phyloP scores from a whole-genome alignment of 2,888 invertebrate genomes.

The Mongoloraphidia duomilia region DNA sequence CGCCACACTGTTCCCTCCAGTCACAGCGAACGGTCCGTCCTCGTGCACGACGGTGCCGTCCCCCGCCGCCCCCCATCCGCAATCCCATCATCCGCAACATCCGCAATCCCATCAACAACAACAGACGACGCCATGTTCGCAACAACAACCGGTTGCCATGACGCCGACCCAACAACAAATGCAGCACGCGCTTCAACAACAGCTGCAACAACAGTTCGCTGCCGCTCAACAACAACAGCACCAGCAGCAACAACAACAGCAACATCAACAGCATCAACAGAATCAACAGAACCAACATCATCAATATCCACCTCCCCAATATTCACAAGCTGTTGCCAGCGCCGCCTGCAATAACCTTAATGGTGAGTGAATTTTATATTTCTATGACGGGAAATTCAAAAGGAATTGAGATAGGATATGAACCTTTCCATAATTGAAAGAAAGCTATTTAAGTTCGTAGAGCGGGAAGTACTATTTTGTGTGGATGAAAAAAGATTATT shows the following conservation, averaged over 20 bases:
- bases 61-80: constrained; percentile 22
- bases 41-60: constrained; percentile 23
- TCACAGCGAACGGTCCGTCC: constrained; percentile 27
- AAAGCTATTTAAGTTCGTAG: too few species aligned
- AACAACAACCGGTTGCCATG: constrained; percentile 10
- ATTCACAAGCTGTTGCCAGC: too few species aligned
- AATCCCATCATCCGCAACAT: constrained; percentile 23
- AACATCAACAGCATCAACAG: neutral
- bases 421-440: too few species aligned
- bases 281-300: neutral
- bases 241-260: constrained; percentile 31
- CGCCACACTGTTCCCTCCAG: constrained; percentile 14
- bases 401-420: too few species aligned
- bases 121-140: constrained; percentile 2
- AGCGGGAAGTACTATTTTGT: too few species aligned
- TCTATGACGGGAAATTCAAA: too few species aligned
- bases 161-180: constrained; percentile 27
- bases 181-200: constrained; percentile 34
- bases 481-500: too few species aligned
- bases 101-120: constrained; percentile 16
- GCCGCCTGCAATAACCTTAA: constrained; percentile 16
- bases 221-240: constrained; percentile 24
- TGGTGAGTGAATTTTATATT: constrained; percentile 29
- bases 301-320: too few species aligned
- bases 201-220: constrained; percentile 39